phyloP scores from a whole-genome alignment of 2,113 vertebrate genomes.

The Hydropotes inermis region DNA sequence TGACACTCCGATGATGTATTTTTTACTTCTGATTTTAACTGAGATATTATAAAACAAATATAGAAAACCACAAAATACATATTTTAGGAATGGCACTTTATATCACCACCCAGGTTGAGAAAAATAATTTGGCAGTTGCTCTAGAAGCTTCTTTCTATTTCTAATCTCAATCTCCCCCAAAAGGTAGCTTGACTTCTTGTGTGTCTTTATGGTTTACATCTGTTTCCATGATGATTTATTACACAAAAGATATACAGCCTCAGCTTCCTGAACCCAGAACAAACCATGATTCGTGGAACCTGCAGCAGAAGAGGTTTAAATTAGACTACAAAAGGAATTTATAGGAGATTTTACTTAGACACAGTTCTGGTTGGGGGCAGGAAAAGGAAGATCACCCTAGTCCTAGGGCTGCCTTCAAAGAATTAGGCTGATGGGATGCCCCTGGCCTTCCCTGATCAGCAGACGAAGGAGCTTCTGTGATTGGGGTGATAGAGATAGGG shows the following conservation, averaged over 20 bases:
- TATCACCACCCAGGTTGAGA: background rate
- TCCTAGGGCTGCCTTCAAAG: background rate
- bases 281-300: background rate
- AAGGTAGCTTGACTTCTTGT: background rate
- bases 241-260: background rate
- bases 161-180: background rate
- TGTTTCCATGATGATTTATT: background rate
- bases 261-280: background rate
- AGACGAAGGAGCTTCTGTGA: background rate
- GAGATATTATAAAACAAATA: background rate
- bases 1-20: background rate
- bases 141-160: background rate
- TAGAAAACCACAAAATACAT: background rate
- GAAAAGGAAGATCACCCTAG: background rate
- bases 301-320: background rate
- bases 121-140: background rate
- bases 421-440: background rate
- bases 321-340: background rate
- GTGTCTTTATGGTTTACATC: background rate
- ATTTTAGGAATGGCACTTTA: background rate
- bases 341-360: conserved; percentile 19
- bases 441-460: background rate
- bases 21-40: conserved; percentile 9
- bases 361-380: background rate
- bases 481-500: background rate